Conservation (phyloP, 2,888 invertebrate genomes). For the Petrolisthes cinctipes region DNA sequence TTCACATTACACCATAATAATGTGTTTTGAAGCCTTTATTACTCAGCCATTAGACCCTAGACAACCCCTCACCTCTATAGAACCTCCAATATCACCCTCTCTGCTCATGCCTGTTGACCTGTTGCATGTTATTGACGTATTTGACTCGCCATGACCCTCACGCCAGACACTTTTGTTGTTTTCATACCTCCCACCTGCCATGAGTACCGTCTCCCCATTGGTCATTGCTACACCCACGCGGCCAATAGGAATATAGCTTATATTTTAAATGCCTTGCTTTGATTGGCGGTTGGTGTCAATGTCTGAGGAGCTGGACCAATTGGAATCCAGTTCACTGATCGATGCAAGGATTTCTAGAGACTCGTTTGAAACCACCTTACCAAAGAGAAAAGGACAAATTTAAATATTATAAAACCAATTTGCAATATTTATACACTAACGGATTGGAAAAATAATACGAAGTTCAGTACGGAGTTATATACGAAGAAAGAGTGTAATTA, state of each 20-base stretch:
- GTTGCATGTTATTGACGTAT: conserved; percentile 50
- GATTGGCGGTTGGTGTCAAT: neutral
- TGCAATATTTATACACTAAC: neutral
- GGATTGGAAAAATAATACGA: too few relatives aligned
- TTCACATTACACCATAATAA: too few relatives aligned
- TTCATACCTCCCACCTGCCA: conserved; percentile 46
- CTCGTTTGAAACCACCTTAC: conserved; percentile 32
- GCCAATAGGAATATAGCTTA: conserved; percentile 30
- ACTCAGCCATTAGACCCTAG: too few relatives aligned
- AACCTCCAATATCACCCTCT: conserved; percentile 26
- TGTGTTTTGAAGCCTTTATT: too few relatives aligned
- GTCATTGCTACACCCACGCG: neutral
- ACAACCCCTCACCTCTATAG: conserved; percentile 28
- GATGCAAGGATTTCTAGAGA: conserved; percentile 37
- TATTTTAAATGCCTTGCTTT: conserved; percentile 14
- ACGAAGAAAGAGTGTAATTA: neutral
- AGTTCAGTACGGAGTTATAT: neutral
- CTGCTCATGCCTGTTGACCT: conserved; percentile 43
- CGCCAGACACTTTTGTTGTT: conserved; percentile 34
- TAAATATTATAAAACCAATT: neutral
- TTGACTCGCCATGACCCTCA: conserved; percentile 10
- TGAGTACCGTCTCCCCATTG: conserved; percentile 21
- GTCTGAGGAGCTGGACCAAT: conserved; percentile 30
- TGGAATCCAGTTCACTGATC: conserved; percentile 30
- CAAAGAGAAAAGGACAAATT: neutral